A percentile compares a stretch with the other conserved stretches of the same genome.
These are phyloP conservation scores for Taenioides sp. DNA, from an alignment of 2,797 vertebrate genomes.

Conservation along the genomic window DNA sequence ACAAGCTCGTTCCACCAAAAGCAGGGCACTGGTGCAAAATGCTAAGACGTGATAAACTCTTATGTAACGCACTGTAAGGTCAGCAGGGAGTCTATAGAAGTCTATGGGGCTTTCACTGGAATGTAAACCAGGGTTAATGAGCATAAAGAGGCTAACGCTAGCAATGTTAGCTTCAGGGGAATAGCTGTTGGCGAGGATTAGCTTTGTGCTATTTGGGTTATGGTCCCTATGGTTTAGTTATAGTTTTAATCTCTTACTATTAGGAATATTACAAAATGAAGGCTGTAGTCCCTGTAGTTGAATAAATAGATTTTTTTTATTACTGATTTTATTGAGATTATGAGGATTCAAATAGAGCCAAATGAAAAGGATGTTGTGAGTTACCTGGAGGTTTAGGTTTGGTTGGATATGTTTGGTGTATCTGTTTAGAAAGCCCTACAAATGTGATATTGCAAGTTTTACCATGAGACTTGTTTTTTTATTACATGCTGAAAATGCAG, in stretches of 20 bases:
- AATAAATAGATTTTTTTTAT: no score
- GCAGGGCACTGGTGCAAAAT: conserved; percentile 16
- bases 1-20: neutral
- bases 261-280: neutral
- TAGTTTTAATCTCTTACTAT: neutral
- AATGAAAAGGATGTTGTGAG: no score
- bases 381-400: no score
- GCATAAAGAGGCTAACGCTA: neutral
- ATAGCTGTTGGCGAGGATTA: neutral
- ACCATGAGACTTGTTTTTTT: no score
- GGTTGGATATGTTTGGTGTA: no score
- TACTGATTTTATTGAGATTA: no score
- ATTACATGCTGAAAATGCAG: no score
- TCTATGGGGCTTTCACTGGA: neutral
- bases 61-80: conserved; percentile 42
- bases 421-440: no score
- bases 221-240: neutral
- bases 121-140: conserved; percentile 3
- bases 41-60: conserved; percentile 25
- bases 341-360: no score
- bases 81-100: neutral
- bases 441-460: no score
- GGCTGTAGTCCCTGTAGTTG: neutral
- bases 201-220: neutral
- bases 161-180: neutral